phyloP scores from a whole-genome alignment of 2,113 vertebrate genomes.

The Crocuta crocuta region DNA sequence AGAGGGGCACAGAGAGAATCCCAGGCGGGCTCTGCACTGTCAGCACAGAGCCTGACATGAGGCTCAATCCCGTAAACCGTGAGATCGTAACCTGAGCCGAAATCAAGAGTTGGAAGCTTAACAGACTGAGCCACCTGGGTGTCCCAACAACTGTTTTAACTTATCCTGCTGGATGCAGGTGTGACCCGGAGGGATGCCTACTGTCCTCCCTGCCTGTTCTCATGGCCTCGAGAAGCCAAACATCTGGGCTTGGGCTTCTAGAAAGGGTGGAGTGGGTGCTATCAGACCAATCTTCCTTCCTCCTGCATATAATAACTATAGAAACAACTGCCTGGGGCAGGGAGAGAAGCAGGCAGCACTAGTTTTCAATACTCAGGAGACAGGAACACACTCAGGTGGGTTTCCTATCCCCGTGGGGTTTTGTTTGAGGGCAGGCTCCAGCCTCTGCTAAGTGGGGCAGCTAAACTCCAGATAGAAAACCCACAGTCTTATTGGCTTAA shows the following conservation, averaged over 20 bases:
- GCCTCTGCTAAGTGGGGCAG: background rate
- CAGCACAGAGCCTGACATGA: too few species aligned
- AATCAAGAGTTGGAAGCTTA: too few species aligned
- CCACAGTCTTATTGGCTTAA: background rate
- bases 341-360: too few species aligned
- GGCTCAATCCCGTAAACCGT: too few species aligned
- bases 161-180: background rate
- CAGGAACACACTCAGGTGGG: accelerated
- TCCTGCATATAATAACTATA: accelerated
- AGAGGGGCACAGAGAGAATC: too few species aligned
- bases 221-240: background rate
- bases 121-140: too few species aligned
- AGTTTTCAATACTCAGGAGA: background rate
- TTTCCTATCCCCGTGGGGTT: background rate
- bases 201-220: background rate
- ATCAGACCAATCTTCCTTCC: background rate
- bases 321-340: background rate
- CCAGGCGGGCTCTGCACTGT: too few species aligned
- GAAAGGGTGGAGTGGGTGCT: background rate
- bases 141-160: background rate
- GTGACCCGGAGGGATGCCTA: background rate
- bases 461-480: background rate
- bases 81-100: too few species aligned
- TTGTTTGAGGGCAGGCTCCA: background rate
- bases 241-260: background rate